Percentiles rank a stretch among this genome's conserved stretches.
phyloP scores from a whole-genome alignment of 2,113 vertebrate genomes.

The Chlorodrepanis virens region DNA sequence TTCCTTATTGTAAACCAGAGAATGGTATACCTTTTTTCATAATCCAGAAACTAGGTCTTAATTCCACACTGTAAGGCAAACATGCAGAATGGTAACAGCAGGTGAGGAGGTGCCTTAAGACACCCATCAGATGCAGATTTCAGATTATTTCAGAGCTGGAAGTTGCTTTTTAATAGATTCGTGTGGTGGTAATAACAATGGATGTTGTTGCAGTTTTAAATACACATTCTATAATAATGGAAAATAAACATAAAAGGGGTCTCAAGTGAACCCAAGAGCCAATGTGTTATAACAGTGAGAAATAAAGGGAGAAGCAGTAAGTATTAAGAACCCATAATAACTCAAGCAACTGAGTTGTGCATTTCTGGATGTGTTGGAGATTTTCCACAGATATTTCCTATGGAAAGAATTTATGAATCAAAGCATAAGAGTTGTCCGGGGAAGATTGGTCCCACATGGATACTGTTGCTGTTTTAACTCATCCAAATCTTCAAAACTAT shows the following conservation, averaged over 20 bases:
- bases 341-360: constrained; percentile 15
- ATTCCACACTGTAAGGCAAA: neutral
- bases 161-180: neutral
- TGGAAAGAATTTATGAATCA: constrained; percentile 69
- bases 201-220: neutral
- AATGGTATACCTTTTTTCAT: neutral
- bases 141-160: neutral
- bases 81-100: neutral
- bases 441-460: constrained; percentile 66
- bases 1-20: neutral
- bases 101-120: neutral
- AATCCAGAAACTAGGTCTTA: neutral
- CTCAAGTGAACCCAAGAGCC: neutral
- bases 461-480: constrained; percentile 66
- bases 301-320: neutral
- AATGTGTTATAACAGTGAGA: neutral
- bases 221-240: neutral
- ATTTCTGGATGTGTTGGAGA: constrained; percentile 47
- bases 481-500: constrained; percentile 57
- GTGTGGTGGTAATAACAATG: neutral
- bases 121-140: neutral
- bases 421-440: constrained; percentile 43
- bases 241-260: neutral
- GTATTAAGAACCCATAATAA: neutral
- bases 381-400: constrained; percentile 56